Conservation (phyloP, 30 jellyfish, hydroid and myxozoan species). For the Hydractinia echinata region DNA sequence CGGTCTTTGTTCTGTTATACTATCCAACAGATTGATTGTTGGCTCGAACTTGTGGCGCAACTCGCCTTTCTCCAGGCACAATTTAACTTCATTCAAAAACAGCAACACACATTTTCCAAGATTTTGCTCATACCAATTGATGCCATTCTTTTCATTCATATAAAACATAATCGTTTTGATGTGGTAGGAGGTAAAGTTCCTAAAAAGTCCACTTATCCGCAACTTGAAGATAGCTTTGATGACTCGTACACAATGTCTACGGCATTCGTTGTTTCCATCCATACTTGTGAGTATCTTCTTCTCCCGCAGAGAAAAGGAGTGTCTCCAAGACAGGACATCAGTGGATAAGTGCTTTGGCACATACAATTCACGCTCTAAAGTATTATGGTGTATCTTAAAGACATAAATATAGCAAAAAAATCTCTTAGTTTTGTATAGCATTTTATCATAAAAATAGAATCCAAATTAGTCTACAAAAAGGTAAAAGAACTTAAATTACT, state of each 20-base stretch:
- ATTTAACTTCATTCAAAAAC: background rate
- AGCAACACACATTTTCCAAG: background rate
- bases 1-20: background rate
- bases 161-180: conserved; percentile 2
- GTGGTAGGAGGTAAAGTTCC: background rate
- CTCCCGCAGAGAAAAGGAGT: background rate
- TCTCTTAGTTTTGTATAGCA: too few relatives aligned
- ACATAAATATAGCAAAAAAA: too few relatives aligned
- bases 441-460: too few relatives aligned
- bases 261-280: background rate
- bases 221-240: background rate
- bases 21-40: background rate
- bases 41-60: background rate
- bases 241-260: background rate
- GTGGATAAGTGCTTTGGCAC: background rate
- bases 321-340: background rate
- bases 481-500: too few relatives aligned
- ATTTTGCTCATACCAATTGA: background rate
- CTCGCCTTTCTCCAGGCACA: background rate
- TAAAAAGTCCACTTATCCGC: background rate
- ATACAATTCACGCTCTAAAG: background rate
- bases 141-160: background rate
- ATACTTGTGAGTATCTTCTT: background rate
- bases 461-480: too few relatives aligned
- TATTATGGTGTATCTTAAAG: too few relatives aligned